Percentiles rank a stretch among this genome's conserved stretches.
Evolutionary conservation across 2,888 invertebrate genomes (phyloP).

Genomic region (Drosophila anomalata): DNA sequence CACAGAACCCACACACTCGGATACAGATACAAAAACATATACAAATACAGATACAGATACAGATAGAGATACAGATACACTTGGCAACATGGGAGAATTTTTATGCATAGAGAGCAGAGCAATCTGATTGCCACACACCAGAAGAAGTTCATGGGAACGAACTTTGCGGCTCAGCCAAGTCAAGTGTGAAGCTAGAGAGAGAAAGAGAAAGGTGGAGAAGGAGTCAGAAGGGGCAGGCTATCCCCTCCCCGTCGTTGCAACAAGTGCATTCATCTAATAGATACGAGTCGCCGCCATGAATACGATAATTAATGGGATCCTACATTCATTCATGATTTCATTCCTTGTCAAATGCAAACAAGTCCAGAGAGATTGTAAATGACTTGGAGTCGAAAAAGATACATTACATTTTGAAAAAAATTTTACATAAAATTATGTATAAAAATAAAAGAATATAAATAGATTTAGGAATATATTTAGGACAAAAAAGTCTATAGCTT

Average conservation of each 20-base stretch:
- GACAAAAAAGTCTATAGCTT: too few relatives aligned
- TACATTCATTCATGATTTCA: constrained; percentile 38
- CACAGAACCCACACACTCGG: constrained; percentile 36
- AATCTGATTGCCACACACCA: constrained; percentile 57
- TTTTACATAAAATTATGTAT: too few relatives aligned
- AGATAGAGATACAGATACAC: constrained; percentile 25
- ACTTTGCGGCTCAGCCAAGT: constrained; percentile 56
- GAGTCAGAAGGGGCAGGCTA: neutral
- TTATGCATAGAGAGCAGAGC: constrained; percentile 59
- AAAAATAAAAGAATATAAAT: too few relatives aligned
- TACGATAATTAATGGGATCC: constrained; percentile 34
- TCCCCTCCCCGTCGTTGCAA: neutral
- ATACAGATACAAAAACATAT: constrained; percentile 27
- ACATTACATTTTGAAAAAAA: neutral
- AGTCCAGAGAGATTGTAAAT: neutral
- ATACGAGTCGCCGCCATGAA: constrained; percentile 23
- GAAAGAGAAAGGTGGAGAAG: neutral
- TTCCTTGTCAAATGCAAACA: constrained; percentile 12
- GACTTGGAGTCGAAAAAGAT: neutral
- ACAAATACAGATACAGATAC: neutral
- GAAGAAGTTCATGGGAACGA: constrained; percentile 71
- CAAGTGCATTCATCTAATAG: constrained; percentile 42
- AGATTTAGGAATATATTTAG: too few relatives aligned
- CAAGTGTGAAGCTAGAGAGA: constrained; percentile 56
- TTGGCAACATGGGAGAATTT: constrained; percentile 35